phyloP scores from a whole-genome alignment of 37 sponge, comb jelly and placozoan species.

The Cliona cf. orientalis region DNA sequence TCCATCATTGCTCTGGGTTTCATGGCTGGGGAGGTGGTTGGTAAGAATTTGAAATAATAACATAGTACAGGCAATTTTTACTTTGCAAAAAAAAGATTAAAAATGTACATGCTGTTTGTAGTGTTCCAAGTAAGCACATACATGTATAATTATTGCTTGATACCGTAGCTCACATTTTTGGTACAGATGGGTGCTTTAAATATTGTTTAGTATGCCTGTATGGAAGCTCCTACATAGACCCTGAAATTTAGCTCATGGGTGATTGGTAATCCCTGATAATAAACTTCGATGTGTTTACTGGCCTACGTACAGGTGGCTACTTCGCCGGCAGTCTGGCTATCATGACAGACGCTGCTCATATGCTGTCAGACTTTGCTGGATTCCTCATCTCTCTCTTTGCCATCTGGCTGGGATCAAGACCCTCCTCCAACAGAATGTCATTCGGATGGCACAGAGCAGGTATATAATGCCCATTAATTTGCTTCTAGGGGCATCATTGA shows the following conservation, averaged over 20 bases:
- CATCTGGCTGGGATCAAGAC: conserved; percentile 85
- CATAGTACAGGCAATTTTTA: too few species aligned
- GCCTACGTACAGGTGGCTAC: conserved; percentile 94
- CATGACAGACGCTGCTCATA: conserved; percentile 98
- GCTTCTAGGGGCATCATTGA: background rate
- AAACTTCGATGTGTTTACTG: too few species aligned
- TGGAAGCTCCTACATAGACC: too few species aligned
- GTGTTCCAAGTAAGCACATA: too few species aligned
- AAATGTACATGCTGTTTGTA: too few species aligned
- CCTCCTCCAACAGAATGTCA: conserved; percentile 90
- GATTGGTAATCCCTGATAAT: too few species aligned
- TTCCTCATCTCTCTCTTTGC: conserved; percentile 93
- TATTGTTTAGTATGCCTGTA: too few species aligned
- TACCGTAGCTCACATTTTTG: too few species aligned
- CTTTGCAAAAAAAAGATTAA: too few species aligned
- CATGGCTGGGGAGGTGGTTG: conserved; percentile 91
- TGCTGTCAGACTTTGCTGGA: conserved; percentile 95
- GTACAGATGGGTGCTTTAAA: too few species aligned
- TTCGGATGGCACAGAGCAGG: conserved; percentile 99
- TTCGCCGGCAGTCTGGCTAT: conserved; percentile 92
- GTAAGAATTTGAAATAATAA: conserved; percentile 52
- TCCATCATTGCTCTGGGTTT: conserved; percentile 77
- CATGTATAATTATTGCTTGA: too few species aligned
- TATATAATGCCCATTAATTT: conserved; percentile 9
- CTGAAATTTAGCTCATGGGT: too few species aligned